Evolutionary conservation across 2,797 vertebrate species (phyloP), one percentile per base, ranked within the genome.

Genomic region (Huso huso): DNA sequence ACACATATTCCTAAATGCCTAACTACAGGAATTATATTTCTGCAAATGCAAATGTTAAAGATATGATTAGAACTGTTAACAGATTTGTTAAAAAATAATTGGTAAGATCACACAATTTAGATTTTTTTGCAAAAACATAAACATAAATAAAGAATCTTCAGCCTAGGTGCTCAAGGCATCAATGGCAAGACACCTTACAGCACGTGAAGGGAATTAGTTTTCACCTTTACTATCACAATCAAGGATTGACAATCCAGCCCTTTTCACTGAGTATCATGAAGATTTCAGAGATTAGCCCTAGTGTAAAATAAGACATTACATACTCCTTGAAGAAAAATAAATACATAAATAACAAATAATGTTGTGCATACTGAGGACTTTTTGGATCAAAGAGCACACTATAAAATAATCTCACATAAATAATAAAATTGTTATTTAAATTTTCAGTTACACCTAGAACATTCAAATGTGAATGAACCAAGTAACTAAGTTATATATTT

Each of bases 121-220:
- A 55, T 55, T 55, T 55, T 37, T 37, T n/a, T 55, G 52, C 52
- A 55, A n/a, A 55, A 55, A n/a, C 52, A 55, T 55, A 55, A 55
- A 55, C 52, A 55, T 55, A 55, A 55, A n/a, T n/a, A 55, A 55
- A 55, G 3, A 10, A 37, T 37, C 2, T 37, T 37, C 23, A 37
- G 2, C 23, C 23, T 37, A 55, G 52, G 52, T 55, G 52, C 52
- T 55, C n/a, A 55, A 6, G 52, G 52, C 52, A 55, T 55, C 52
- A 10, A 55, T 55, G 52, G 4, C 52, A 55, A 55, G 52, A 55
- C 52, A 55, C 52, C 4, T 55, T 55, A 6, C 9, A 55, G 52
- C 5, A 55, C 9, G 3, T 55, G 52, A 55, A 55, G 52, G 52
- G n/a, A 55, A 55, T 55, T 55, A 5, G 52, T 55, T 55, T 55